Base-by-base conservation (phyloP, 1,140 invertebrate species). In the Cydia strobilella region DNA sequence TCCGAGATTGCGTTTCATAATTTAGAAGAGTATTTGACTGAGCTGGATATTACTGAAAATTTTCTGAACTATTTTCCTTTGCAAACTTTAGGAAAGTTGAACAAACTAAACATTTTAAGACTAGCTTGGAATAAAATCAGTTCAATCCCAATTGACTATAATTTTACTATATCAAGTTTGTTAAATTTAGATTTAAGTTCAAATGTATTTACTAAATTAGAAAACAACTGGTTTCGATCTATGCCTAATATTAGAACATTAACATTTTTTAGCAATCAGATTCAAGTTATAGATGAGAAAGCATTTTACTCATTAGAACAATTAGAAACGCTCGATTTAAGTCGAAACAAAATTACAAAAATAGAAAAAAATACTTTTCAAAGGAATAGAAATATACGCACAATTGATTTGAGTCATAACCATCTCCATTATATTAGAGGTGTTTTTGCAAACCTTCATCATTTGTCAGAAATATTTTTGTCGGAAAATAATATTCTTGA, bases 401-500 rank as follows among this genome's bases (percentile, higher is more conserved):
- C 96, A 0, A 95, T 98, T 79, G 97, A 98, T 87, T 88, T 98
- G 42, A 97, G 96, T 83, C 96, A 97, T 85, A 98, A 98, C 92
- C 97, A 98, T 84, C 94, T 98, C 15, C 97, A 98, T 86, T 95
- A 96, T 75, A 96, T 98, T 1, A 94, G 94, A 39, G 96, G 96
- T 0, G 94, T 98, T 1, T 98, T 98, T 86, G 94, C 96, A 15
- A 95, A 96, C 82, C 89, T 98, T 66, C 95, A 95, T 0, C 95
- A 97, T 75, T 90, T 98, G 2, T 94, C 95, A 48, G 95, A 96
- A 86, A 92, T 98, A 23, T 97, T 98, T 86, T 91, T 98, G n/a
- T 96, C 96, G 0, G 97, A 98, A 87, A 98, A 98, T 85, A 98
- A 98, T 87, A 96, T 98, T 66, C 89, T 98, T 1, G 96, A 97